These are phyloP conservation scores for Crocuta crocuta DNA, from an alignment of 2,113 vertebrate species.

Conservation along the genomic window DNA sequence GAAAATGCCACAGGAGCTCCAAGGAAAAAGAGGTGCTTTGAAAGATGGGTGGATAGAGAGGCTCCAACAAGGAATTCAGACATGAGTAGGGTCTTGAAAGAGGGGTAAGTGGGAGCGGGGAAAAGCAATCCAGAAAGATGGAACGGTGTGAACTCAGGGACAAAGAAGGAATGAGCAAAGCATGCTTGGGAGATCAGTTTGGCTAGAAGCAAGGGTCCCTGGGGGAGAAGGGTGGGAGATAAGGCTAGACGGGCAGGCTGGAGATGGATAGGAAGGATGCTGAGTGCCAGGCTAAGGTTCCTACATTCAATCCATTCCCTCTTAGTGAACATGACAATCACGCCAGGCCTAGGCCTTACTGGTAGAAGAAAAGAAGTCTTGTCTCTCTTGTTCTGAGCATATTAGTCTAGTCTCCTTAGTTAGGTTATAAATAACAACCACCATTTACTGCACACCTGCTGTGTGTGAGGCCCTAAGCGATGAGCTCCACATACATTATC, in stretches of 20 bases:
- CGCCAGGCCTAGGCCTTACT: background rate
- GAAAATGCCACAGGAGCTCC: background rate
- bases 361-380: slow-evolving; percentile 24
- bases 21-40: background rate
- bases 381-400: slow-evolving; percentile 50
- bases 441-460: slow-evolving; percentile 73
- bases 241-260: background rate
- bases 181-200: background rate
- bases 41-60: background rate
- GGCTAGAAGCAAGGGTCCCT: background rate
- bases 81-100: background rate
- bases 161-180: background rate
- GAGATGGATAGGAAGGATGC: background rate
- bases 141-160: background rate
- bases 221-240: background rate
- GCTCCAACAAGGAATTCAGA: background rate
- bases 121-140: background rate
- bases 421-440: slow-evolving; percentile 68
- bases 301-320: background rate
- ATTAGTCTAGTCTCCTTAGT: background rate
- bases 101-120: background rate
- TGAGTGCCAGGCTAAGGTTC: background rate
- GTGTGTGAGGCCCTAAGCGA: slow-evolving; percentile 5
- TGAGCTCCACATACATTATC: background rate
- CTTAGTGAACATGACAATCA: background rate